Base-by-base conservation (phyloP, 2,888 invertebrate genomes). In the Seira sanloemensis region DNA sequence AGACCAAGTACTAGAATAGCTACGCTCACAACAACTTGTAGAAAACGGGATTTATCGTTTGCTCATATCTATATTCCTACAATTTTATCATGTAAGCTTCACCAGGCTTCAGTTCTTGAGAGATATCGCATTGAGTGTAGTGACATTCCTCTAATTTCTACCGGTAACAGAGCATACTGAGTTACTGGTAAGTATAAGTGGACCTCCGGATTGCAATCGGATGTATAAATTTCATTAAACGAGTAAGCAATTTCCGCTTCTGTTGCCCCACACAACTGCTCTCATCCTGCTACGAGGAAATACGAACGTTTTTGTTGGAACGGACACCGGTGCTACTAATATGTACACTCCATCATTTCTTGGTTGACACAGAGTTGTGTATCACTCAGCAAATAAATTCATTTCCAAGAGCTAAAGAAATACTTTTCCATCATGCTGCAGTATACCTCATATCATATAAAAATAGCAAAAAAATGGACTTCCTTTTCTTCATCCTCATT, bases 221-320 rank as follows among this genome's bases (percentile, higher is more conserved):
- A 83, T 83, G 82, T 77, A 68, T 72, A 66, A 76, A 26, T 83
- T 83, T 77, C 82, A 83, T 83, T 73, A 77, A 72, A 83, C 71
- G 67, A 62, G 82, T 77, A 83, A 71, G 82, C 77, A 76, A 82
- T 78, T 78, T 80, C 80, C 85, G 81, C n/a, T 58, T 16, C 16
- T 58, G 58, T 18, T 18, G 7, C n/a, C 2, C 58, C n/a, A 58
- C 9, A 58, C 58, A 58, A 58, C n/a, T 9, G n/a, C n/a, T 58
- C 7, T 58, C 58, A 9, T 58, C n/a, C n/a, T 37, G 4, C 37
- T 37, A 37, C 5, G 37, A 37, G 5, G 5, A 37, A 7, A 37
- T 12, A 37, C 37, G 12, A 7, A 37, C 37, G 37, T 12, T 4
- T 7, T 37, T 37, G 37, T 37, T 37, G 37, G 12, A 37, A 4